Percentiles rank a stretch among this genome's conserved stretches.
Evolutionary conservation across 2,888 invertebrate genomes (phyloP).

Genomic region (Smittia sp.): DNA sequence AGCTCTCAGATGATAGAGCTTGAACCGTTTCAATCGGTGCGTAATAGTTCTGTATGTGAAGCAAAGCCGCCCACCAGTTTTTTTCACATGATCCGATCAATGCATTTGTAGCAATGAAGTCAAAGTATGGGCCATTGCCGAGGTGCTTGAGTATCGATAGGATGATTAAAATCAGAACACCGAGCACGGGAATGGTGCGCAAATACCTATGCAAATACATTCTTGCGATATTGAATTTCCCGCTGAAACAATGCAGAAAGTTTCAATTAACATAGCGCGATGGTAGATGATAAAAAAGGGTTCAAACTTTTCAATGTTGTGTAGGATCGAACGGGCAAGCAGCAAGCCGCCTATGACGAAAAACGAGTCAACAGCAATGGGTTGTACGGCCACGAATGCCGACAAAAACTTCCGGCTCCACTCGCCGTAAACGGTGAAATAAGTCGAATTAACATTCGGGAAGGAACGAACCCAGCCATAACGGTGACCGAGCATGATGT

Average conservation of each 20-base stretch:
- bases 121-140: slow-evolving; percentile 54
- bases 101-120: slow-evolving; percentile 17
- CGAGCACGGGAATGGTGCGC: neutral
- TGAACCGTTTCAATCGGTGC: slow-evolving; percentile 49
- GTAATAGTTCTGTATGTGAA: slow-evolving; percentile 56
- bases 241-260: slow-evolving; percentile 39
- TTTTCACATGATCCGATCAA: slow-evolving; percentile 47
- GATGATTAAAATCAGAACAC: too few relatives aligned
- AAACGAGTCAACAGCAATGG: slow-evolving; percentile 59
- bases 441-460: slow-evolving; percentile 3
- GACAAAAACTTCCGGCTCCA: neutral
- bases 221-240: slow-evolving; percentile 50
- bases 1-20: slow-evolving; percentile 42
- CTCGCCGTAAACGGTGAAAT: neutral
- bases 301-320: slow-evolving; percentile 14
- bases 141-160: slow-evolving; percentile 48
- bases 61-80: slow-evolving; percentile 55
- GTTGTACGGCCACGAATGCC: slow-evolving; percentile 1
- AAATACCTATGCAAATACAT: slow-evolving; percentile 48
- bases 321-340: slow-evolving; percentile 52
- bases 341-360: slow-evolving; percentile 62
- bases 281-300: slow-evolving; percentile 46
- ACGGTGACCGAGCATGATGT: slow-evolving; percentile 42
- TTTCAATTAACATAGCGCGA: neutral
- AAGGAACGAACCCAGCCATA: neutral